These are phyloP conservation scores for Chymomyza caudatula DNA, from an alignment of 2,888 invertebrate genomes.

Conservation along the genomic window DNA sequence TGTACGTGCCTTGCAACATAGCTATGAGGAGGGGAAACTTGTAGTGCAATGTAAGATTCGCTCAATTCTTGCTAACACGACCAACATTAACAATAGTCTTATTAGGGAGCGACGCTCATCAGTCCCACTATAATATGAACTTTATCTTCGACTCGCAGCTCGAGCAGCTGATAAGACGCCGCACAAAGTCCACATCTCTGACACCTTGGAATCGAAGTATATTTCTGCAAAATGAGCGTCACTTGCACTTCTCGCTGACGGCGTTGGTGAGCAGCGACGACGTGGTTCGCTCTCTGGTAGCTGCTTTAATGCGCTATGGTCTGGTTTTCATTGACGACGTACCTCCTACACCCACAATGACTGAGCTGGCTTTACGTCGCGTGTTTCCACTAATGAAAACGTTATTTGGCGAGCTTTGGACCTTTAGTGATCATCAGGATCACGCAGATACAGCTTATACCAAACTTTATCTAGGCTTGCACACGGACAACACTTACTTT, in stretches of 20 bases:
- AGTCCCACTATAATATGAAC: slow-evolving; percentile 39
- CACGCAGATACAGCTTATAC: slow-evolving; percentile 88
- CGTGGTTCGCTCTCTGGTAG: slow-evolving; percentile 79
- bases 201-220: slow-evolving; percentile 79
- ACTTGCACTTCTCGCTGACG: slow-evolving; percentile 76
- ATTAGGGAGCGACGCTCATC: slow-evolving; percentile 52
- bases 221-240: slow-evolving; percentile 76
- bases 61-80: background rate
- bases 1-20: slow-evolving; percentile 74
- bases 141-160: slow-evolving; percentile 55
- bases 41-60: slow-evolving; percentile 80
- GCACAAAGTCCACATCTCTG: slow-evolving; percentile 63
- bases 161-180: slow-evolving; percentile 47
- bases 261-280: slow-evolving; percentile 79
- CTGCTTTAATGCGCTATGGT: slow-evolving; percentile 75
- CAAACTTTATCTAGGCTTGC: slow-evolving; percentile 83
- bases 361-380: slow-evolving; percentile 79
- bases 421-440: slow-evolving; percentile 80
- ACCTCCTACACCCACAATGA: slow-evolving; percentile 73
- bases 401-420: slow-evolving; percentile 87
- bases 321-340: slow-evolving; percentile 76
- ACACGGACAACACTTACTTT: slow-evolving; percentile 89
- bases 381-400: slow-evolving; percentile 84
- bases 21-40: slow-evolving; percentile 64
- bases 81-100: background rate